A percentile compares a stretch with the other conserved stretches of the same genome.
Conservation (phyloP, 2,113 vertebrate species). For the Deroptyus accipitrinus region DNA sequence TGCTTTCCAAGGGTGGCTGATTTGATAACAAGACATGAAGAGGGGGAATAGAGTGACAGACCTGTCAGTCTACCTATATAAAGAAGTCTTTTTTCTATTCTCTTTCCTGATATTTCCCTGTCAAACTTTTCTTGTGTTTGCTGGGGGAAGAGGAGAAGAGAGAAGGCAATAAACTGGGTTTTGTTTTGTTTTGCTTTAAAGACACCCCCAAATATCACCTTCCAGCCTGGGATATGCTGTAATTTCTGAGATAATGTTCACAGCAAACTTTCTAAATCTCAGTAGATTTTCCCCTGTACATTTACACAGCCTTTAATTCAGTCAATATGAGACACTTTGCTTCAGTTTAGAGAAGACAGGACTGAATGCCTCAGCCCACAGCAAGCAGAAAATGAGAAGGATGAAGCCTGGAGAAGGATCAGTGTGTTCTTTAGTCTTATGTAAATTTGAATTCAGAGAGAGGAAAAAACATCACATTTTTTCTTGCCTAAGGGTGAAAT, state of each 20-base stretch:
- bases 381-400: neutral
- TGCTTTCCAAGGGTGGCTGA: neutral
- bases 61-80: neutral
- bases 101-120: neutral
- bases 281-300: neutral
- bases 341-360: neutral
- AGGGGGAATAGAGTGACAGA: neutral
- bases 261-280: neutral
- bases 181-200: neutral
- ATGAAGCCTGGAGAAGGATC: neutral
- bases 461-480: neutral
- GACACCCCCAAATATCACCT: neutral
- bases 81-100: neutral
- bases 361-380: neutral
- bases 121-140: neutral
- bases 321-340: neutral
- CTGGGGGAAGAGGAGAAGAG: neutral
- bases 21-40: neutral
- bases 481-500: conserved; percentile 19
- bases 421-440: neutral
- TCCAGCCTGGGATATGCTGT: neutral
- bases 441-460: neutral
- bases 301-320: neutral
- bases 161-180: neutral
- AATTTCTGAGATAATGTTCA: neutral